Base-by-base conservation (phyloP, 2,113 vertebrate genomes). In the Oncorhynchus clarkii region DNA sequence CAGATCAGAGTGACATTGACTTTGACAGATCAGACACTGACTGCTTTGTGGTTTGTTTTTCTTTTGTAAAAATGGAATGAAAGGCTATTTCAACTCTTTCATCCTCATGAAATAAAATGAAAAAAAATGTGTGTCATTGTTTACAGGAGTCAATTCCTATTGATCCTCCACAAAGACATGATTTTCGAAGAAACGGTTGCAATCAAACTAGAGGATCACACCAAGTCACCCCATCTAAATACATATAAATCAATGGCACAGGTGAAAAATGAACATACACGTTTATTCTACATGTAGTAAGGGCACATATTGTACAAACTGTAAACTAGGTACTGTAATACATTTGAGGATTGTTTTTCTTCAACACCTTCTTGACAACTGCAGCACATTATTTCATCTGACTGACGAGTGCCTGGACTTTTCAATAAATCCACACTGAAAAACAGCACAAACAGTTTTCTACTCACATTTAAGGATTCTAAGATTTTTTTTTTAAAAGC, bases 211-310 rank as follows among this genome's bases (percentile, higher is more conserved):
- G n/a, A 22, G 6, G 24, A 62, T n/a, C n/a, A 62, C 16, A 12
- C 59, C 59, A 22, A 22, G 59, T 22, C 59, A 62, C 7, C 59
- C n/a, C 20, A 13, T 62, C n/a, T 24, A 22, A 62, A 62, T 62
- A 62, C 22, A 62, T 62, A 69, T 29, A 72, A 87, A 45, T 54
- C 78, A 77, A 11, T 45, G 9, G 39, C 39, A 45, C 39, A 45
- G 39, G 39, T 11, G 39, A 51, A 85, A 91, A 84, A 77, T 85
- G 83, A 81, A 87, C 90, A 90, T 89, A 87, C 79, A 91, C 84
- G 65, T 93, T 93, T 93, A 92, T 92, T 93, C 88, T 85, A 89
- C 90, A 92, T 83, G 88, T 81, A 74, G 71, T 74, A 91, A 92
- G 90, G 86, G 88, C 87, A 89, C 81, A 78, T 88, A 81, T 89